These are phyloP conservation scores for Heteromurus nitidus DNA, from an alignment of 2,888 invertebrate species.

Conservation along the genomic window DNA sequence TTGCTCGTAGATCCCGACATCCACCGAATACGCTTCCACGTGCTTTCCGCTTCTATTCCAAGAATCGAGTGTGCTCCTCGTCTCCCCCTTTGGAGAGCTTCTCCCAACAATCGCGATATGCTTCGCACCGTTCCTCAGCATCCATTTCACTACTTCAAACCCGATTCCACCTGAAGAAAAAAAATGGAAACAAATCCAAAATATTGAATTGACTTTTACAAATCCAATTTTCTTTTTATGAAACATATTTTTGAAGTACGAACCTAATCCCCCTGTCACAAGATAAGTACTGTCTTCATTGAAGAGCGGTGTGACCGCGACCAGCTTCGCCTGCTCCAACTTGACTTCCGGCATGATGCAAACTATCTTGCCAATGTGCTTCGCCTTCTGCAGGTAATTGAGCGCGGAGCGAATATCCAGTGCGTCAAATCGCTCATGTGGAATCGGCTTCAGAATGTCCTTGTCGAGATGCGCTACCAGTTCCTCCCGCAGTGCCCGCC, in stretches of 20 bases:
- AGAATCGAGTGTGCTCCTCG: not conserved
- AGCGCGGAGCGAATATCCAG: conserved; percentile 51
- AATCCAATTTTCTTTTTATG: not conserved
- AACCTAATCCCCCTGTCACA: conserved; percentile 41
- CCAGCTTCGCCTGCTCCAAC: not conserved
- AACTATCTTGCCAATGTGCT: conserved; percentile 67
- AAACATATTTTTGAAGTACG: not conserved
- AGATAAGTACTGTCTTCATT: conserved; percentile 46
- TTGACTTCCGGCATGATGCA: conserved; percentile 45
- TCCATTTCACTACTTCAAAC: conserved; percentile 66
- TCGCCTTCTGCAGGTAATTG: conserved; percentile 62
- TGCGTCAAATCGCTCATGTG: conserved; percentile 50
- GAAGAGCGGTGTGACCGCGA: conserved; percentile 10
- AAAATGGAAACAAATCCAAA: not conserved
- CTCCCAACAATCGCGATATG: conserved; percentile 54
- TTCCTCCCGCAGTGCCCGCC: not conserved
- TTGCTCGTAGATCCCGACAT: conserved; percentile 39
- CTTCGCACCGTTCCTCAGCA: conserved; percentile 55
- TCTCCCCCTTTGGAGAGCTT: conserved; percentile 26
- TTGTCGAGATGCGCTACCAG: not conserved
- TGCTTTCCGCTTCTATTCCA: conserved; percentile 22
- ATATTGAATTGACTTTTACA: too few relatives aligned
- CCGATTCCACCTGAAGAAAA: conserved; percentile 59
- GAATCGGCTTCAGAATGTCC: conserved; percentile 33
- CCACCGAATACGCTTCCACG: conserved; percentile 31